phyloP scores from a whole-genome alignment of 2,113 vertebrate genomes.

The Holacanthus passer region DNA sequence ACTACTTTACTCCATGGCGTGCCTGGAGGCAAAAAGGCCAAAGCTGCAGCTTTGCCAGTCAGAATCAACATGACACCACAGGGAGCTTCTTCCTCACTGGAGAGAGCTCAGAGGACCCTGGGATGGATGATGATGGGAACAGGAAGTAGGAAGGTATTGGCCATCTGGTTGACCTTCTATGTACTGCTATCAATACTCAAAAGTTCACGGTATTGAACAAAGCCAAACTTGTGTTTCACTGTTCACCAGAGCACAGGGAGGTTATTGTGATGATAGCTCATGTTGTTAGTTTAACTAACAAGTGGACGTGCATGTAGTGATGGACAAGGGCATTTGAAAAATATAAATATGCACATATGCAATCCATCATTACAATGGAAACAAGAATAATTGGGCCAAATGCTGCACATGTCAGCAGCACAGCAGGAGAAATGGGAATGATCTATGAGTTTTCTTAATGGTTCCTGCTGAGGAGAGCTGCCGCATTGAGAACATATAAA shows the following conservation, averaged over 20 bases:
- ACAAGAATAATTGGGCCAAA: conserved; percentile 59
- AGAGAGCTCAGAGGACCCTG: conserved; percentile 57
- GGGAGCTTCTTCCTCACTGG: conserved; percentile 49
- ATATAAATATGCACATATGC: conserved; percentile 43
- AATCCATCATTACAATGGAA: conserved; percentile 63
- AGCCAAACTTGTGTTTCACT: conserved; percentile 3
- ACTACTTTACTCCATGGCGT: conserved; percentile 36
- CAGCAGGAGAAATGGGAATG: conserved; percentile 57
- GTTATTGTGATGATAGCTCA: neutral
- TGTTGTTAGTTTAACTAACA: conserved; percentile 34
- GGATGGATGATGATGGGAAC: conserved; percentile 53
- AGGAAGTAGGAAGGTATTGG: conserved; percentile 53
- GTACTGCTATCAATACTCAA: conserved; percentile 34
- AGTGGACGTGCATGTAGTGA: conserved; percentile 16
- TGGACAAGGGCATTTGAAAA: conserved; percentile 46
- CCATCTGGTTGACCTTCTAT: conserved; percentile 71
- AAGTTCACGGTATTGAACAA: conserved; percentile 44
- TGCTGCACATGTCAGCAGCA: conserved; percentile 41
- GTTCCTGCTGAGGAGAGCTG: conserved; percentile 32
- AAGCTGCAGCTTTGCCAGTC: conserved; percentile 61
- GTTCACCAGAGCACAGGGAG: conserved; percentile 1
- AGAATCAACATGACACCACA: conserved; percentile 51
- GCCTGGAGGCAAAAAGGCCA: conserved; percentile 76
- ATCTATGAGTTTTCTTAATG: conserved; percentile 61
- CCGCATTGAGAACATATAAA: conserved; percentile 19